A percentile compares a stretch with the other conserved stretches of the same genome.
Evolutionary conservation across 1,140 invertebrate genomes (phyloP).

Genomic region (Leptestheria dahalacensis): DNA sequence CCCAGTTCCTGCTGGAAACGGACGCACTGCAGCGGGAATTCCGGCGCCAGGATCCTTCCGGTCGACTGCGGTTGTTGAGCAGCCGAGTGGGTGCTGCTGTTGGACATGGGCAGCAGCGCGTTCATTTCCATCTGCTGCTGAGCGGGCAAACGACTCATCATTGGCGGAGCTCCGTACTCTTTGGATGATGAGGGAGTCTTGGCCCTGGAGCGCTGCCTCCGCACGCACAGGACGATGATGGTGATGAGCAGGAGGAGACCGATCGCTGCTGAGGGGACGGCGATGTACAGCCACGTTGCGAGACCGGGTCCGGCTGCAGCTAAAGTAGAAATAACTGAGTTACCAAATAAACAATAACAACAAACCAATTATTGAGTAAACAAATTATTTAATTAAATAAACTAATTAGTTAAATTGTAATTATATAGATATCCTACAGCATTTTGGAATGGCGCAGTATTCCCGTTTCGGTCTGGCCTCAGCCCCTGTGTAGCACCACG

Average conservation of each 20-base stretch:
- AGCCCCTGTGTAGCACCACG: conserved; percentile 71
- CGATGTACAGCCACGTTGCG: conserved; percentile 38
- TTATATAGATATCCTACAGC: conserved; percentile 7
- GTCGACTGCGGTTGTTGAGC: conserved; percentile 42
- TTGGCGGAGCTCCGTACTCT: neutral
- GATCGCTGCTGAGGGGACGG: conserved; percentile 35
- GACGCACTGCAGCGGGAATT: conserved; percentile 57
- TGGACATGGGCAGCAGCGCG: conserved; percentile 39
- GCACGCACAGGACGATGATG: conserved; percentile 28
- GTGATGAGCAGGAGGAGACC: conserved; percentile 35
- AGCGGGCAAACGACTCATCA: conserved; percentile 5
- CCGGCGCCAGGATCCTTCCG: conserved; percentile 26
- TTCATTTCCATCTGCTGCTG: conserved; percentile 62
- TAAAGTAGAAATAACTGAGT: too few relatives aligned
- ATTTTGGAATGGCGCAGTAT: conserved; percentile 12
- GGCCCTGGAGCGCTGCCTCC: conserved; percentile 12
- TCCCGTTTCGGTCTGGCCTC: conserved; percentile 4
- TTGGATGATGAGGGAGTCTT: conserved; percentile 5
- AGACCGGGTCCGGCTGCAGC: conserved; percentile 9
- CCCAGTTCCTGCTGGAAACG: conserved; percentile 85
- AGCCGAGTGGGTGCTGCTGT: conserved; percentile 20
- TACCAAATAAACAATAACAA: neutral
- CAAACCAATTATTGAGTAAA: neutral
- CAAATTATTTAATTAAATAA: neutral
- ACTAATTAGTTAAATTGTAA: neutral